Base-by-base conservation (phyloP, 2,888 invertebrate genomes). In the Stenotaenia linearis region DNA sequence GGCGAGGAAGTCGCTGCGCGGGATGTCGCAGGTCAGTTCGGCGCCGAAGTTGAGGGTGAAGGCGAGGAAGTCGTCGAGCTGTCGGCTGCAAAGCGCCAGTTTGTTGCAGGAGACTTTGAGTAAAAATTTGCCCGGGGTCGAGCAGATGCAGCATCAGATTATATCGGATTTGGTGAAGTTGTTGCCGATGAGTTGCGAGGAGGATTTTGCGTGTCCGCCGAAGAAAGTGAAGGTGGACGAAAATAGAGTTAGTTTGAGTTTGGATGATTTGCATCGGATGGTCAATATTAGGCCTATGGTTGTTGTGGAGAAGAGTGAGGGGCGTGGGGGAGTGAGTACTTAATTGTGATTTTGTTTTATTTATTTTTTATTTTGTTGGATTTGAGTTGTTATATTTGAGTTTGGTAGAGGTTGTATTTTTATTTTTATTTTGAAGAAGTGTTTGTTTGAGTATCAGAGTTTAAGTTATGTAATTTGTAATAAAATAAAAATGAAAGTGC, bases 121-220 rank as follows among this genome's bases (percentile, higher is more conserved):
- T 61, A 61, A 12, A 25, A 61, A 61, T 61, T 61, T 75, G 35
- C 75, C 75, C 3, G 75, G 35, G 2, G 61, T 61, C 15, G 61
- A 61, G 9, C 61, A 61, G 61, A 61, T 61, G 61, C 61, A 61
- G 12, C 61, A 61, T 61, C 61, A 61, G 25, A 61, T 61, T 61
- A 61, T 61, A 25, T 61, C 61, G 9, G 61, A 61, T 37, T 35
- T 35, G 37, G 75, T 75, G 1, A 75, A 75, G 21, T 75, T 75
- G 37, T 35, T 75, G 32, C 37, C 37, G 30, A 32, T 35, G 75
- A 75, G 32, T 21, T 32, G n/a, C 32, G 18, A 75, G n/a, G 37
- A 37, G n/a, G 37, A 75, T 25, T 75, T 35, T 35, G 35, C 25
- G 23, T 61, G 61, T 77, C 10, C 37, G 10, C n/a, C 45, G 9